A percentile compares a stretch with the other conserved stretches of the same genome.
These are phyloP conservation scores for Empidonax traillii DNA, from an alignment of 2,113 vertebrate genomes.

Conservation along the genomic window DNA sequence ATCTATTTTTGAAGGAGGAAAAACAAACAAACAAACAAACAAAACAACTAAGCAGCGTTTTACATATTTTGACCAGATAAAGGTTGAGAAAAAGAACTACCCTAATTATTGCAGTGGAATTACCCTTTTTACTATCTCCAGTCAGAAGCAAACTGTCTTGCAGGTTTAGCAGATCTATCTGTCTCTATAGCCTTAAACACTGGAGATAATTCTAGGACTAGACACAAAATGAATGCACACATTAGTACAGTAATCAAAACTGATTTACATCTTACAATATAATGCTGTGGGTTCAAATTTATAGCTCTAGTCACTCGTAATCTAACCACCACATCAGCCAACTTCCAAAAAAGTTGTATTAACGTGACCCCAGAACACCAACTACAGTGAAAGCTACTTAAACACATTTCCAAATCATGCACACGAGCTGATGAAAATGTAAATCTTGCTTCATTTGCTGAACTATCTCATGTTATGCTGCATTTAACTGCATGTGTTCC, in stretches of 20 bases:
- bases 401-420: not conserved
- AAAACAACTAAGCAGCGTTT: not conserved
- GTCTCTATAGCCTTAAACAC: not conserved
- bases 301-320: not conserved
- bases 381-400: not conserved
- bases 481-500: not conserved
- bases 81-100: slow-evolving; percentile 1
- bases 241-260: not conserved
- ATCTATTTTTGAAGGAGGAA: slow-evolving; percentile 58
- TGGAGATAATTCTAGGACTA: slow-evolving; percentile 15
- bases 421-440: not conserved
- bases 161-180: not conserved
- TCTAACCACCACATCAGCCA: not conserved
- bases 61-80: slow-evolving; percentile 34
- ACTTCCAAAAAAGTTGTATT: not conserved
- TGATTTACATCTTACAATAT: not conserved
- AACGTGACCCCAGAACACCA: not conserved
- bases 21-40: not conserved
- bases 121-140: not conserved
- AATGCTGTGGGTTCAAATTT: not conserved
- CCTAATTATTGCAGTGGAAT: slow-evolving; percentile 28
- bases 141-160: slow-evolving; percentile 12
- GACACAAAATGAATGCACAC: not conserved
- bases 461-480: not conserved
- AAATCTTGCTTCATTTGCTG: not conserved